These are phyloP conservation scores for Cygnus buccinator DNA, from an alignment of 2,113 vertebrate genomes.

Conservation along the genomic window DNA sequence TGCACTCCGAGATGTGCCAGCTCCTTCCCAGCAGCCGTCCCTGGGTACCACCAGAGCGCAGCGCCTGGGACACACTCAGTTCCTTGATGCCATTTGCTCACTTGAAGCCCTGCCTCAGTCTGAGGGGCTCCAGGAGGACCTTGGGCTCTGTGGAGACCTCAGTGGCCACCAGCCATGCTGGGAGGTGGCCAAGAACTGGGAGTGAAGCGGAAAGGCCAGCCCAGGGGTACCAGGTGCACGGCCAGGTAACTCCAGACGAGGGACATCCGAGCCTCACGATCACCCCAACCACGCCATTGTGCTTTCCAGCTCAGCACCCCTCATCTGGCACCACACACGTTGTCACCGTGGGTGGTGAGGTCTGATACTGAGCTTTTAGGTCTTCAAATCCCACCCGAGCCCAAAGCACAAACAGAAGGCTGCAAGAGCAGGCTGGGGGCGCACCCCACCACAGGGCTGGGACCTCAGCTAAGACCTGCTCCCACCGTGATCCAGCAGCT, in stretches of 20 bases:
- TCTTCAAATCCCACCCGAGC: fast-evolving
- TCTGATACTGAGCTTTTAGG: neutral
- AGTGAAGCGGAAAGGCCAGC: neutral
- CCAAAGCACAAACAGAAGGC: fast-evolving
- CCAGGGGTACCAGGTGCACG: too few relatives aligned
- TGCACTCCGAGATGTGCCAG: neutral
- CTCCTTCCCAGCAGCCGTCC: neutral
- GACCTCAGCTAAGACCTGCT: neutral
- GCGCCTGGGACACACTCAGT: neutral
- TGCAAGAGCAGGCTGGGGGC: neutral
- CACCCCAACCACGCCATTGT: too few relatives aligned
- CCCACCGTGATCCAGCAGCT: neutral
- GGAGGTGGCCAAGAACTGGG: neutral
- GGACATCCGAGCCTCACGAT: neutral
- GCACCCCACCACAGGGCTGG: neutral
- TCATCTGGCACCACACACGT: neutral
- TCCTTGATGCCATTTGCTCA: neutral
- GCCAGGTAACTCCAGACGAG: neutral
- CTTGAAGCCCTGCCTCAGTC: neutral
- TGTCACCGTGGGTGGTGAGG: fast-evolving
- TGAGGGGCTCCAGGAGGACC: neutral
- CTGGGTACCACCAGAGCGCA: fast-evolving
- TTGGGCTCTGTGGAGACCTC: neutral
- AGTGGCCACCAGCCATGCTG: neutral
- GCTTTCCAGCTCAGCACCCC: neutral